Evolutionary conservation across 2,888 invertebrate species (phyloP).

Genomic region (Copidosoma aretas): DNA sequence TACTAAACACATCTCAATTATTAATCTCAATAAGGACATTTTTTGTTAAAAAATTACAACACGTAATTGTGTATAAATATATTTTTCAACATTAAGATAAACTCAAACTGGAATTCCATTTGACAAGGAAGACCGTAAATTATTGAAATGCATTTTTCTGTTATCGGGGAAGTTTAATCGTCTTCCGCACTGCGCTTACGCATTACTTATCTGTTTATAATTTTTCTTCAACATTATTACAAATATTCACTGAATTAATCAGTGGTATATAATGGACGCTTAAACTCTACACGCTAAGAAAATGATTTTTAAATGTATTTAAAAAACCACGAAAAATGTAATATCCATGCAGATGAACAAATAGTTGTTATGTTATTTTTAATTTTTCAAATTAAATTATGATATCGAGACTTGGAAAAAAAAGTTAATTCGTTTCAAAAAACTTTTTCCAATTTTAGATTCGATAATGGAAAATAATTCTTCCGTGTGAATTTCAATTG

Average conservation of each 20-base stretch:
- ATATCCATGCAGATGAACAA: no score
- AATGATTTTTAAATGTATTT: not conserved
- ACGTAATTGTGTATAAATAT: conserved; percentile 1
- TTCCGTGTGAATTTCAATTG: conserved; percentile 6
- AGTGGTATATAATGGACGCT: conserved; percentile 35
- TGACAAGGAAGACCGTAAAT: conserved; percentile 55
- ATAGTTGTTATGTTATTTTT: not conserved
- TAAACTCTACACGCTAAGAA: conserved; percentile 19
- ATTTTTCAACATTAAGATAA: conserved; percentile 21
- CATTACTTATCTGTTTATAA: conserved; percentile 26
- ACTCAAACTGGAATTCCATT: conserved; percentile 35
- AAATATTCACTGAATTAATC: conserved; percentile 42
- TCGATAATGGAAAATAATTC: conserved; percentile 39
- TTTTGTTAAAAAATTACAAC: not conserved
- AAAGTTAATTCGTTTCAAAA: not conserved
- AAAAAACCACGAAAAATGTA: conserved; percentile 6
- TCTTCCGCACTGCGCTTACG: not conserved
- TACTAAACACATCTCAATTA: conserved; percentile 19
- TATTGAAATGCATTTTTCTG: conserved; percentile 45
- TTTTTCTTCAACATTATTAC: not conserved
- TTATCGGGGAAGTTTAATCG: conserved; percentile 19
- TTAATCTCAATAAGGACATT: conserved; percentile 29
- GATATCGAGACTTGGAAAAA: no score
- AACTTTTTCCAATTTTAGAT: not conserved
- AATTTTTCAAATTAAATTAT: not conserved